Conservation (phyloP, 1,140 invertebrate species). For the Conus betulinus region DNA sequence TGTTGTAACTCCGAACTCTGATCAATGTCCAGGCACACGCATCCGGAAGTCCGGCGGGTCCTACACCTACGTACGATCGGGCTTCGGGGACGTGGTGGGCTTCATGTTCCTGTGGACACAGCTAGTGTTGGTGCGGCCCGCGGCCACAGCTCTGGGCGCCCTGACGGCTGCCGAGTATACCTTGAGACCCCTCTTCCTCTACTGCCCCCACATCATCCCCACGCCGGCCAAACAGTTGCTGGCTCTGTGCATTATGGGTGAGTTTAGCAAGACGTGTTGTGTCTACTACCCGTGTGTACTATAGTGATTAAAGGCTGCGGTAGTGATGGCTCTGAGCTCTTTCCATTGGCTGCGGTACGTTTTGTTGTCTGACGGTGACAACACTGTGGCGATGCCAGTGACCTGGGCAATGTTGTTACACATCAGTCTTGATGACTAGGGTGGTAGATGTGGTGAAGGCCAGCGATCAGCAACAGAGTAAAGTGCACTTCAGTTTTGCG, state of each 20-base stretch:
- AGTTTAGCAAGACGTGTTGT: background rate
- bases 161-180: constrained; percentile 39
- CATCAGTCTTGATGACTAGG: too few species aligned
- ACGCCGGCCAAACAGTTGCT: constrained; percentile 20
- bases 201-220: constrained; percentile 25
- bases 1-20: too few species aligned
- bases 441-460: too few species aligned
- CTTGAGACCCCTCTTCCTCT: constrained; percentile 34
- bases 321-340: too few species aligned
- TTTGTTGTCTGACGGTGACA: too few species aligned
- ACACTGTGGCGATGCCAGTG: too few species aligned
- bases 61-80: constrained; percentile 41
- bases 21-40: constrained; percentile 27
- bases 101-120: constrained; percentile 43
- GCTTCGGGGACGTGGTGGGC: constrained; percentile 32
- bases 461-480: too few species aligned
- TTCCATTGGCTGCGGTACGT: too few species aligned
- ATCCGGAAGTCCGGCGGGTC: constrained; percentile 38
- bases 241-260: constrained; percentile 28
- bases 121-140: constrained; percentile 27
- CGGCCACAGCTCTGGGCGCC: constrained; percentile 30
- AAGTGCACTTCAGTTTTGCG: too few species aligned
- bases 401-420: too few species aligned
- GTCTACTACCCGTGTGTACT: too few species aligned
- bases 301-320: too few species aligned